A percentile compares a stretch with the other conserved stretches of the same genome.
Evolutionary conservation across 2,113 vertebrate species (phyloP).

Genomic region (human): GRCh38 chr12:44332501-44333000

Average conservation of each 20-base stretch:
- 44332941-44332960: neutral
- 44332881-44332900: neutral
- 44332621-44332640: neutral
- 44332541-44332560: neutral
- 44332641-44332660: neutral
- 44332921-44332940: slow-evolving; percentile 40
- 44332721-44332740: neutral
- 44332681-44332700: slow-evolving; percentile 16
- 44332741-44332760: neutral
- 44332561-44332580: neutral
- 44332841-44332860: neutral
- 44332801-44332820: neutral
- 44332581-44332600: too few relatives aligned
- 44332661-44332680: neutral
- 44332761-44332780: neutral
- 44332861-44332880: neutral
- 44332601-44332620: too few relatives aligned
- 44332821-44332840: neutral
- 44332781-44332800: neutral
- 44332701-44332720: neutral
- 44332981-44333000: neutral
- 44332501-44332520: neutral
- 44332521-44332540: neutral
- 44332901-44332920: neutral
- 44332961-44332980: neutral